Percentiles rank a stretch among this genome's conserved stretches.
phyloP scores from a whole-genome alignment of 1,140 invertebrate species.

The Magallana gigas region DNA sequence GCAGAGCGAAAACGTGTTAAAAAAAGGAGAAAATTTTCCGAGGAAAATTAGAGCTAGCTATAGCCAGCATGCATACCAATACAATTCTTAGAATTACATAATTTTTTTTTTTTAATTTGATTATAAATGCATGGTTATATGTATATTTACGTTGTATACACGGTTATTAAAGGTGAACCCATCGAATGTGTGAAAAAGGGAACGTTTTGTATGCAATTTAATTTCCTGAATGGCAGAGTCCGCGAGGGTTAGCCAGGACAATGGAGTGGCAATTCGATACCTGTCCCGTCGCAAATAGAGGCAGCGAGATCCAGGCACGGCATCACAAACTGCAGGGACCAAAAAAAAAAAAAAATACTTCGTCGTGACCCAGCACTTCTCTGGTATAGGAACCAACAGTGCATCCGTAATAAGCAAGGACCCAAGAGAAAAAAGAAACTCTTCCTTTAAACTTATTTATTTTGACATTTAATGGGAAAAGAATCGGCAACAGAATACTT shows the following conservation, averaged over 20 bases:
- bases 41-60: too few species aligned
- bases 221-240: constrained; percentile 1
- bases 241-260: background rate
- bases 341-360: background rate
- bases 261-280: constrained; percentile 18
- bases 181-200: background rate
- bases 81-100: too few species aligned
- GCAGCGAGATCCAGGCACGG: background rate
- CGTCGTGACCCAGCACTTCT: constrained; percentile 23
- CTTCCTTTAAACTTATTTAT: constrained; percentile 30
- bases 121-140: too few species aligned
- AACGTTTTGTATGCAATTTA: background rate
- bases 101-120: too few species aligned
- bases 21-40: too few species aligned
- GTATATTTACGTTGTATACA: too few species aligned
- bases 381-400: background rate
- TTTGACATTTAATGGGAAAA: constrained; percentile 32
- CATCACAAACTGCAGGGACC: background rate
- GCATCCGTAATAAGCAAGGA: background rate
- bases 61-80: too few species aligned
- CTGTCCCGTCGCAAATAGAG: constrained; percentile 7
- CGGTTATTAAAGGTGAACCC: background rate
- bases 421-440: background rate
- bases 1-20: too few species aligned
- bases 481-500: constrained; percentile 30